phyloP scores from a whole-genome alignment of 1,140 invertebrate species.

The Pemphigus obesinymphae region DNA sequence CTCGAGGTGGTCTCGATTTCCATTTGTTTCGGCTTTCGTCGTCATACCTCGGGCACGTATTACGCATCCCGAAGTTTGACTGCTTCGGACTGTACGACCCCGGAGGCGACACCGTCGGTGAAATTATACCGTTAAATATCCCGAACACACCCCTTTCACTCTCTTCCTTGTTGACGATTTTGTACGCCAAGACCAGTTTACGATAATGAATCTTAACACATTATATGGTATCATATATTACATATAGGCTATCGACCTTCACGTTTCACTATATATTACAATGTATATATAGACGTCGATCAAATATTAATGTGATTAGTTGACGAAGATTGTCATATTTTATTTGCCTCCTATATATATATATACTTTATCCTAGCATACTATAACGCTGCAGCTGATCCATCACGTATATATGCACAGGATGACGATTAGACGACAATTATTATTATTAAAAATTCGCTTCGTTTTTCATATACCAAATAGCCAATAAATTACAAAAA shows the following conservation, averaged over 20 bases:
- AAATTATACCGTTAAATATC: slow-evolving; percentile 22
- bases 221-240: too few species aligned
- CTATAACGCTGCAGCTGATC: too few species aligned
- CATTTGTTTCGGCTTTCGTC: slow-evolving; percentile 29
- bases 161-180: neutral
- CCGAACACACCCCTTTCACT: slow-evolving; percentile 22
- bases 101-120: neutral
- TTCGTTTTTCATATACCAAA: too few species aligned
- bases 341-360: neutral
- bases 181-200: too few species aligned
- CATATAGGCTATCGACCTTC: slow-evolving; percentile 6
- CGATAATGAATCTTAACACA: too few species aligned
- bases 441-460: too few species aligned
- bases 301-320: slow-evolving; percentile 9
- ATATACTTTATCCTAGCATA: too few species aligned
- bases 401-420: too few species aligned
- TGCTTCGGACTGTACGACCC: neutral
- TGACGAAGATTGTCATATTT: neutral
- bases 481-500: too few species aligned
- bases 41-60: neutral
- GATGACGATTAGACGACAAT: too few species aligned
- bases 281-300: slow-evolving; percentile 18
- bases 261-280: neutral
- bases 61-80: neutral
- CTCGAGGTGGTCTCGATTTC: slow-evolving; percentile 27